phyloP scores from a whole-genome alignment of 1,140 invertebrate species.

The Atta colombica region DNA sequence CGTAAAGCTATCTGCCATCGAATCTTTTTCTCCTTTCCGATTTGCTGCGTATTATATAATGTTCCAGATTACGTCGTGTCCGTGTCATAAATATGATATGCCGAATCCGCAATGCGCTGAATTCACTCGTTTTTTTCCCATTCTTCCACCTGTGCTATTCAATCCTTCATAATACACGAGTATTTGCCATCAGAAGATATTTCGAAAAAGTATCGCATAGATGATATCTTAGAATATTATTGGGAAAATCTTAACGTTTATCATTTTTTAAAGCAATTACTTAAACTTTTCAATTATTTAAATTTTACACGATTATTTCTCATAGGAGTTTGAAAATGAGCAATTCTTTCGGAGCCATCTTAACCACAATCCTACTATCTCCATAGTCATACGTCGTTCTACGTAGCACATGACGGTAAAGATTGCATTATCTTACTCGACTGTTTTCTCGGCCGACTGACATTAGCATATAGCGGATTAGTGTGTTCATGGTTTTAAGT shows the following conservation, averaged over 20 bases:
- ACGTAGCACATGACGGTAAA: slow-evolving; percentile 30
- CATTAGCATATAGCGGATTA: slow-evolving; percentile 84
- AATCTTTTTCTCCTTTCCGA: slow-evolving; percentile 37
- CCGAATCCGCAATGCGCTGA: neutral
- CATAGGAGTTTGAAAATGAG: neutral
- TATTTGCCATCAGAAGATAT: neutral
- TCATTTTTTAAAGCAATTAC: neutral
- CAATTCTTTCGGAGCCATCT: neutral
- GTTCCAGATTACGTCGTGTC: slow-evolving; percentile 38
- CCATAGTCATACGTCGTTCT: neutral
- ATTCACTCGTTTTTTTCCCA: neutral
- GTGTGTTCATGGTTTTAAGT: slow-evolving; percentile 81
- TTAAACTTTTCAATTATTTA: neutral
- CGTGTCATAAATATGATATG: slow-evolving; percentile 24
- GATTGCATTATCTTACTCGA: slow-evolving; percentile 53
- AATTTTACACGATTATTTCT: neutral
- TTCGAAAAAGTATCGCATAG: neutral
- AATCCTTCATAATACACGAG: neutral
- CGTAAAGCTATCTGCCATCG: slow-evolving; percentile 44
- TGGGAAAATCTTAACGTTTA: neutral
- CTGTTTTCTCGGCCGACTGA: slow-evolving; percentile 67
- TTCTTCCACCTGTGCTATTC: neutral
- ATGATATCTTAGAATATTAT: too few species aligned
- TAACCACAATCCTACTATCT: neutral
- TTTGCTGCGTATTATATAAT: slow-evolving; percentile 47